Percentiles rank a stretch among this genome's conserved stretches.
Evolutionary conservation across 2,113 vertebrate genomes (phyloP).

Genomic region (Anolis sagrei): DNA sequence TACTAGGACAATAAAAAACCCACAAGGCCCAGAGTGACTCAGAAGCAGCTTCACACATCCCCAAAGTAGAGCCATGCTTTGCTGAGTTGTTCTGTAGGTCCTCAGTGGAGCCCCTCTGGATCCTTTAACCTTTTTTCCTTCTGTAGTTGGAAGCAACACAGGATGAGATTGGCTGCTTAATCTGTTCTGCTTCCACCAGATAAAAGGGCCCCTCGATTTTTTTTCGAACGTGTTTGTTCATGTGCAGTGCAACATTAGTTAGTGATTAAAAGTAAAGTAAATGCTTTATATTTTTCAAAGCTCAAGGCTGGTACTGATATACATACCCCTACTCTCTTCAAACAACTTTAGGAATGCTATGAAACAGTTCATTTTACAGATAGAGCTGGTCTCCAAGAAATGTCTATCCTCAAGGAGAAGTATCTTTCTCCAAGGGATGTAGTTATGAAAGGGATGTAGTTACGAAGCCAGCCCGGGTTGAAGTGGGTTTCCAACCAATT

Average conservation of each 20-base stretch:
- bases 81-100: background rate
- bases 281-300: background rate
- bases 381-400: background rate
- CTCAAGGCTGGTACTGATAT: background rate
- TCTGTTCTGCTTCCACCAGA: background rate
- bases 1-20: slow-evolving; percentile 25
- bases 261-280: background rate
- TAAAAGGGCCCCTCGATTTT: background rate
- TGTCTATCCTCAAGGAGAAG: no score
- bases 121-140: background rate
- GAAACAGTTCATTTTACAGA: background rate
- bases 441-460: background rate
- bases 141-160: no score
- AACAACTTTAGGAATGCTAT: background rate
- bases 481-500: no score
- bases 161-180: background rate
- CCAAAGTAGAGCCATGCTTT: slow-evolving; percentile 1
- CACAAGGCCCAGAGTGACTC: slow-evolving; percentile 17
- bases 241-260: background rate
- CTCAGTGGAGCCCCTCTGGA: background rate
- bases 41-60: background rate
- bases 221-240: background rate
- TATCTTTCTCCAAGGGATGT: background rate
- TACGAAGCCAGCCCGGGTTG: no score
- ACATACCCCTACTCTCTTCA: background rate